A percentile compares a stretch with the other conserved stretches of the same genome.
Conservation (phyloP, 2,797 vertebrate species). For the Thalassophryne amazonica region DNA sequence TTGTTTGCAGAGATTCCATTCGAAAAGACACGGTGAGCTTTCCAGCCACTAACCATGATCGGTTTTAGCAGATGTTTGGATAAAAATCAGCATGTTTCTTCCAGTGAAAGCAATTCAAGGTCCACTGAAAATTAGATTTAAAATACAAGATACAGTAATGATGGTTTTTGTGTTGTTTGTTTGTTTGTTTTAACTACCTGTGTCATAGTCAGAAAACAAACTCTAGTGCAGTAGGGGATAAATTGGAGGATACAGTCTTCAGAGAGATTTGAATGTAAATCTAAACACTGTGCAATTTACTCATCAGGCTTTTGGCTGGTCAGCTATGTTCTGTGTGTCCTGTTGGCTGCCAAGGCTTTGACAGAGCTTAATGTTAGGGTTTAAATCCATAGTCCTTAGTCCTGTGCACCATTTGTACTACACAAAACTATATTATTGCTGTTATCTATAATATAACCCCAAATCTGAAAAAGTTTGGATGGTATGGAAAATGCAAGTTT, state of each 20-base stretch:
- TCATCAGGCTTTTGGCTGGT: slow-evolving; percentile 27
- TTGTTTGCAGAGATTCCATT: slow-evolving; percentile 26
- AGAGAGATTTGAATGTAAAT: slow-evolving; percentile 33
- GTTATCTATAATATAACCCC: too few relatives aligned
- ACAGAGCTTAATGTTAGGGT: slow-evolving; percentile 22
- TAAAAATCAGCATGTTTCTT: slow-evolving; percentile 11
- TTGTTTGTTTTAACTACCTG: too few relatives aligned
- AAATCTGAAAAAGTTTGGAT: too few relatives aligned
- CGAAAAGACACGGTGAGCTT: slow-evolving; percentile 33
- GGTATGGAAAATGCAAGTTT: too few relatives aligned
- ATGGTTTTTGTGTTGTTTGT: slow-evolving; percentile 29
- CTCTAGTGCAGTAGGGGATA: slow-evolving; percentile 4
- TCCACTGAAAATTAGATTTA: slow-evolving; percentile 52
- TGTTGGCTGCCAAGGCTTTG: slow-evolving; percentile 18
- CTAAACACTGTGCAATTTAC: slow-evolving; percentile 37
- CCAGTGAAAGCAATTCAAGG: slow-evolving; percentile 51
- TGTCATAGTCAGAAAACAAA: slow-evolving; percentile 30
- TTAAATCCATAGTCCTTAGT: too few relatives aligned
- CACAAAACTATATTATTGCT: too few relatives aligned
- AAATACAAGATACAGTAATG: slow-evolving; percentile 45
- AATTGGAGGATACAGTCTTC: slow-evolving; percentile 17
- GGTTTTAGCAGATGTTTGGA: slow-evolving; percentile 63
- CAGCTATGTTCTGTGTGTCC: slow-evolving; percentile 9
- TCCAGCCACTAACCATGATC: slow-evolving; percentile 47
- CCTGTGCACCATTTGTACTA: slow-evolving; percentile 25